Evolutionary conservation across 1,140 invertebrate genomes (phyloP), one percentile per base, ranked within the genome.

Genomic region (Drosophila miranda): DNA sequence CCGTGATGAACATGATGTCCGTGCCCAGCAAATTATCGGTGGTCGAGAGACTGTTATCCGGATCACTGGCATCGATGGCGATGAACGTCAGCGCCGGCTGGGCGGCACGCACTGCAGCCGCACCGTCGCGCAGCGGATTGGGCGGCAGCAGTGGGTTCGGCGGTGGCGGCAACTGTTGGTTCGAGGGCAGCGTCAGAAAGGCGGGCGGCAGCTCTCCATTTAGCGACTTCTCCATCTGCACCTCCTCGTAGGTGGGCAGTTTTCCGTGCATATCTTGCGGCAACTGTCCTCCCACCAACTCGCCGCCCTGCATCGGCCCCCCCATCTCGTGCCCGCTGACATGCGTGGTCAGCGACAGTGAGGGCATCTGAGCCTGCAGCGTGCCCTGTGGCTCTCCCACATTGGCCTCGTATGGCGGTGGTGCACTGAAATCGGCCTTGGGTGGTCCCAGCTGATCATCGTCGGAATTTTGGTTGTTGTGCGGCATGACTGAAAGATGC

Each of bases 161-260:
- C 41, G 81, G 81, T 55, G 81, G 81, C 41, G 81, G 81, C 66
- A 86, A 62, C 46, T 86, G 81, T 64, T 87, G 81, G 26, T 69
- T 74, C 63, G 82, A 61, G 26, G 81, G 73, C 58, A 78, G 55
- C 19, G 88, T 80, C 23, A 91, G 56, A 63, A 90, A 89, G 64
- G 73, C 76, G 51, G 87, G 89, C 53, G 89, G 89, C 46, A 89
- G 61, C 78, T 95, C 95, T 54, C 94, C 96, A 89, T 96, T 95
- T 68, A 97, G 92, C 71, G 94, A 94, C 87, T 97, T 97, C 86
- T 96, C 95, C 71, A 95, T 92, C 89, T 97, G 96, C 46, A 97
- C 96, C 91, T 98, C 96, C 90, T 97, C 97, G 92, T 98, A 98
- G 42, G 96, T 96, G 21, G 97, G 97, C 81, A 97, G 92, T 91